Base-by-base conservation (phyloP, 2,888 invertebrate genomes). In the Automeris io region DNA sequence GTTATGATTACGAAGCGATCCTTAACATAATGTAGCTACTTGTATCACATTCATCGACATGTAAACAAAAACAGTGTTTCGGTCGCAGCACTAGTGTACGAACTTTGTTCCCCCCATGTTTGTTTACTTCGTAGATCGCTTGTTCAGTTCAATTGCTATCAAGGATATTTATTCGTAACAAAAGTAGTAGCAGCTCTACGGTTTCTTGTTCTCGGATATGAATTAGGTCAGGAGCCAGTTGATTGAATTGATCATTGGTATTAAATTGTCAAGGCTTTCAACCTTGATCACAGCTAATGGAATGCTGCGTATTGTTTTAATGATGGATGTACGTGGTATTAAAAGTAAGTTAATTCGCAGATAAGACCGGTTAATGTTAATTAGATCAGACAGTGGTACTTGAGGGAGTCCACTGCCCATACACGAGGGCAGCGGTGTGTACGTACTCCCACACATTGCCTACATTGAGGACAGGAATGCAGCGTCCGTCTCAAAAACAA, bases 71-170 rank as follows among this genome's bases (percentile, higher is more conserved):
- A 5, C 5, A 18, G 23, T 18, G 31, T 2, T 26, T n/a, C 5
- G 16, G 26, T 16, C 43, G 35, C 77, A 66, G 48, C 75, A 65
- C 77, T 78, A 65, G 29, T 18, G 12, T 25, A 22, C 58, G 70
- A 66, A 67, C 77, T 77, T 70, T 77, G 79, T 47, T 55, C 73
- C 51, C n/a, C n/a, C 49, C 44, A 45, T 61, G 62, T 70, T 74
- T 77, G 72, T 78, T 76, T 72, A 73, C 64, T 37, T 44, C 45
- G 29, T 5, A 16, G 29, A 16, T 29, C 29, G 16, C 8, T 29
- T 29, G 29, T 7, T 16, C n/a, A 50, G 57, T 59, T 64, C 55
- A 70, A 72, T 72, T 66, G 66, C 51, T 53, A 54, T 53, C 70
- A 72, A 71, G 70, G 72, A 65, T 61, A 25, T 37, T 18, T 37